Evolutionary conservation across 2,797 vertebrate genomes (phyloP), one percentile per base, ranked within the genome.

Genomic region (Amphiprion clarkii): DNA sequence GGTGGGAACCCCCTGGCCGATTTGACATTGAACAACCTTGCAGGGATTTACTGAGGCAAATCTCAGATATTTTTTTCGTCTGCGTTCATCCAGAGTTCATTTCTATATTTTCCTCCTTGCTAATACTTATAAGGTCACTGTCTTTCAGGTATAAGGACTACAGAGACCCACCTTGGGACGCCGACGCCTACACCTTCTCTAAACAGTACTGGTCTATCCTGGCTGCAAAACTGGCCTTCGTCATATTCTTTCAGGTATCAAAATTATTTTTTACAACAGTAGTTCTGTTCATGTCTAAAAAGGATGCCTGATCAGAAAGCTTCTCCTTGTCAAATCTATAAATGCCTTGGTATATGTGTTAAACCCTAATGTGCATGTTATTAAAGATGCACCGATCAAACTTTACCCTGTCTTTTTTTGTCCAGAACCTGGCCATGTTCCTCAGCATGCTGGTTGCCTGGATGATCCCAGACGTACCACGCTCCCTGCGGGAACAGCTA

Each of bases 141-240:
- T 85, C 89, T 73, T 61, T 49, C 90, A 99, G 98, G 91, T 99
- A 98, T 89, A 99, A 99, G 81, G 98, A 99, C 90, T 99, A 99
- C 89, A 96, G 98, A 91, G 98, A 99, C 68, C 97, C 98, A 1
- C 98, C 98, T 0, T 99, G 98, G 98, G 96, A 94, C 16, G 81
- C 86, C 0, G 95, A 96, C 60, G 93, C 95, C 0, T 99, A 99
- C 16, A 97, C 97, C 63, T 97, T 97, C 84, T 99, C 98, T 19
- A 99, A 98, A 85, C 96, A 99, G 83, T 99, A 99, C 94, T 99
- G 98, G 98, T 96, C 97, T 0, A 91, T 99, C 70, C 88, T 99
- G 49, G 97, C 98, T 21, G 97, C 97, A 67, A 96, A 97, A 51
- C 89, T 99, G 92, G 97, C 96, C 23, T 99, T 99, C 77, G 97